Evolutionary conservation across 2,888 invertebrate species (phyloP).

Genomic region (Aspidiotus destructor): DNA sequence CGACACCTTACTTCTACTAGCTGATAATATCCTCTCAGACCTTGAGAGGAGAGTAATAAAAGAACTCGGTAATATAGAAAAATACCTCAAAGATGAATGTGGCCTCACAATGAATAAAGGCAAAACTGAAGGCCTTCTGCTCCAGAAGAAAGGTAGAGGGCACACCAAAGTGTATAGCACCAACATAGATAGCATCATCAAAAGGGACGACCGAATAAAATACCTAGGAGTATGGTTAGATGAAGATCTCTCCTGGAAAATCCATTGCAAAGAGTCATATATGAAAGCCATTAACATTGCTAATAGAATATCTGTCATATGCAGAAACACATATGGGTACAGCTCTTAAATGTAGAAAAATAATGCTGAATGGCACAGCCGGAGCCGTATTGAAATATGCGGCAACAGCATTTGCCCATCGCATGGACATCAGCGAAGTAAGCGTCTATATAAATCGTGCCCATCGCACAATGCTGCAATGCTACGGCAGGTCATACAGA

Average conservation of each 20-base stretch:
- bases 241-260: neutral
- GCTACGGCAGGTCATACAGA: too few relatives aligned
- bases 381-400: too few relatives aligned
- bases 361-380: neutral
- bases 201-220: too few relatives aligned
- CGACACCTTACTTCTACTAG: neutral
- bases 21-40: neutral
- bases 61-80: neutral
- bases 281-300: neutral
- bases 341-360: neutral
- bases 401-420: too few relatives aligned
- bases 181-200: neutral
- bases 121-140: neutral
- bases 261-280: neutral
- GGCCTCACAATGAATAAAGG: neutral
- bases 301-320: neutral
- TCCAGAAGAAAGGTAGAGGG: neutral
- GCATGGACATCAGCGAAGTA: too few relatives aligned
- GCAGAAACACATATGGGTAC: neutral
- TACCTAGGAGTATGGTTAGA: neutral
- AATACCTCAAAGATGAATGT: too few relatives aligned
- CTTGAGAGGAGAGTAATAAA: neutral
- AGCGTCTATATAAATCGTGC: too few relatives aligned
- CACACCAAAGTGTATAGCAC: neutral
- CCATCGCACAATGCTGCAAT: too few relatives aligned